A percentile compares a stretch with the other conserved stretches of the same genome.
These are phyloP conservation scores for Hermaeophaga mercurialis DNA, from an alignment of 2,888 invertebrate species.

Conservation along the genomic window DNA sequence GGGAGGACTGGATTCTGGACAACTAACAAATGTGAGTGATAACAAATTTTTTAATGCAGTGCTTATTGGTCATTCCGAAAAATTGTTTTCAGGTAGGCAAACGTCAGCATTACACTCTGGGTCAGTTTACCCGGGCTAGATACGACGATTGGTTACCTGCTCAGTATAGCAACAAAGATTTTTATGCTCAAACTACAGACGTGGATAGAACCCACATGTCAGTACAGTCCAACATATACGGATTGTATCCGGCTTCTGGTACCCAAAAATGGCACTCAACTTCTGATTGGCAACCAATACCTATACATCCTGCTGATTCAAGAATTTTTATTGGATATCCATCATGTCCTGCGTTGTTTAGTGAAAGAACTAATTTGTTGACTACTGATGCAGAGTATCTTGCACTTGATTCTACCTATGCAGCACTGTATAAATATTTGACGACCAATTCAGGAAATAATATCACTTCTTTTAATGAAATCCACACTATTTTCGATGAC, in stretches of 20 bases:
- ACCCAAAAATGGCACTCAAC: constrained; percentile 63
- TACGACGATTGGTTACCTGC: constrained; percentile 65
- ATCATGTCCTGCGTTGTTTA: not conserved
- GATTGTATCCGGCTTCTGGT: constrained; percentile 67
- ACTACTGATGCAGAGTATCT: not conserved
- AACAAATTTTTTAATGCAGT: not conserved
- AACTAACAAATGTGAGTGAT: constrained; percentile 29
- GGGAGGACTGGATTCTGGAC: constrained; percentile 47
- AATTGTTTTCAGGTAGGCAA: constrained; percentile 62
- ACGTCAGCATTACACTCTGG: constrained; percentile 71
- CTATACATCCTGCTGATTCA: constrained; percentile 64
- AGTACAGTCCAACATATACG: constrained; percentile 76
- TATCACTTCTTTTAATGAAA: not conserved
- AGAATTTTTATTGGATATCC: no score
- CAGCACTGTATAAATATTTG: not conserved
- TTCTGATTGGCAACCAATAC: constrained; percentile 73
- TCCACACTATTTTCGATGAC: not conserved
- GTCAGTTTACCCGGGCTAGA: constrained; percentile 70
- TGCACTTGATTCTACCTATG: not conserved
- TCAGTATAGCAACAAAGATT: constrained; percentile 60
- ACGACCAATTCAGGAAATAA: not conserved
- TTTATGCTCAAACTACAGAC: constrained; percentile 72
- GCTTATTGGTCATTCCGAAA: no score
- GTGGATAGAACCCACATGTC: constrained; percentile 86
- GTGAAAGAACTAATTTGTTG: not conserved